phyloP scores from a whole-genome alignment of 2,113 vertebrate species.

The Bucco capensis region DNA sequence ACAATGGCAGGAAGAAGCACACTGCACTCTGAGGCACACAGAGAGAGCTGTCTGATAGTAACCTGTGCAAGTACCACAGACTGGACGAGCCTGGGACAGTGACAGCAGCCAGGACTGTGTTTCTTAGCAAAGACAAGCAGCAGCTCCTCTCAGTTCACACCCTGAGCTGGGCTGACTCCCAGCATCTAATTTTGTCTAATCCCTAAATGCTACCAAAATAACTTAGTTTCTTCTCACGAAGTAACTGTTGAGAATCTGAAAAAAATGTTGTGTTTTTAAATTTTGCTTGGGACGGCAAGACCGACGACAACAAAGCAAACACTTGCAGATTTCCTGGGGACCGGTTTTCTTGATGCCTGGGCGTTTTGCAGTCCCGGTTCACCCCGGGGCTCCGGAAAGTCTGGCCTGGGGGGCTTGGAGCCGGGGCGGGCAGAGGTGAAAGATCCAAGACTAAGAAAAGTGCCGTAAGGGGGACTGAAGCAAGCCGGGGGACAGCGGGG shows the following conservation, averaged over 20 bases:
- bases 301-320: not conserved
- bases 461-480: not conserved
- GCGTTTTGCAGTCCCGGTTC: not conserved
- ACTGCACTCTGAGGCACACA: not conserved
- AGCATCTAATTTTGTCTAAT: constrained; percentile 8
- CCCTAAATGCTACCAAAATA: not conserved
- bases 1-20: not conserved
- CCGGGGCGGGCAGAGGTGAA: not conserved
- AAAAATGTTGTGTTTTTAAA: not conserved
- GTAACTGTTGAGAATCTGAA: not conserved
- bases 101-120: not conserved
- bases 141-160: not conserved
- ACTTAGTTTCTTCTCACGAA: not conserved
- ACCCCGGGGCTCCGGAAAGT: not conserved
- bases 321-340: not conserved
- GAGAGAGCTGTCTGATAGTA: not conserved
- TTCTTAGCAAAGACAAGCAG: not conserved
- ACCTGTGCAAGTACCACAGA: not conserved
- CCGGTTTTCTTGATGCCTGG: not conserved
- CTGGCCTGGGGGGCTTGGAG: not conserved
- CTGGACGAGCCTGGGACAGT: not conserved
- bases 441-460: not conserved
- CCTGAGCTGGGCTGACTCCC: not conserved
- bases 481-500: not conserved
- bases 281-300: not conserved